Evolutionary conservation across 2,797 vertebrate genomes (phyloP).

Genomic region (Moxostoma hubbsi): DNA sequence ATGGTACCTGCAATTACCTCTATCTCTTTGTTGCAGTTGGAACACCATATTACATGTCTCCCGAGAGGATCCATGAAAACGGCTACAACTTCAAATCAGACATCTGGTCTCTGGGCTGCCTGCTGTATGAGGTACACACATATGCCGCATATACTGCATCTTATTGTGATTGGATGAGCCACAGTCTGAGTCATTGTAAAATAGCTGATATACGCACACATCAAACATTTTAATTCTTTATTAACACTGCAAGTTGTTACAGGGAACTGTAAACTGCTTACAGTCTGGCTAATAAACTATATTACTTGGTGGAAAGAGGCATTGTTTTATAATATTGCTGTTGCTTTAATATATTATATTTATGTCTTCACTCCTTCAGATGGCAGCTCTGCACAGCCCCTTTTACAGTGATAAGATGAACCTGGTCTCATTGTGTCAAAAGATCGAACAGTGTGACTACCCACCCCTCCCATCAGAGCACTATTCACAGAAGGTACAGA

Average conservation of each 20-base stretch:
- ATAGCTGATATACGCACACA: too few relatives aligned
- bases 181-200: too few relatives aligned
- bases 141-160: too few relatives aligned
- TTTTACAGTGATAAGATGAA: conserved; percentile 92
- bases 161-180: too few relatives aligned
- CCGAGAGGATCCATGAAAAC: conserved; percentile 84
- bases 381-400: conserved; percentile 88
- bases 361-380: conserved; percentile 67
- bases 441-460: conserved; percentile 89
- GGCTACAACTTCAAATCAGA: conserved; percentile 87
- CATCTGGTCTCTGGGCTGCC: conserved; percentile 93
- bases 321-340: neutral
- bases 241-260: too few relatives aligned
- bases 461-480: conserved; percentile 84
- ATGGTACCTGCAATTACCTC: neutral
- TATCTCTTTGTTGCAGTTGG: conserved; percentile 82
- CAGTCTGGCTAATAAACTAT: too few relatives aligned
- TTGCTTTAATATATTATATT: too few relatives aligned
- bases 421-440: conserved; percentile 86
- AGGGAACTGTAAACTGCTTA: too few relatives aligned
- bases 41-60: conserved; percentile 90
- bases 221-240: too few relatives aligned
- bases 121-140: conserved; percentile 92
- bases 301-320: too few relatives aligned
- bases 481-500: conserved; percentile 85